A percentile compares a stretch with the other conserved stretches of the same genome.
Evolutionary conservation across 2,888 invertebrate genomes (phyloP).

Genomic region (Diarsia mendica): DNA sequence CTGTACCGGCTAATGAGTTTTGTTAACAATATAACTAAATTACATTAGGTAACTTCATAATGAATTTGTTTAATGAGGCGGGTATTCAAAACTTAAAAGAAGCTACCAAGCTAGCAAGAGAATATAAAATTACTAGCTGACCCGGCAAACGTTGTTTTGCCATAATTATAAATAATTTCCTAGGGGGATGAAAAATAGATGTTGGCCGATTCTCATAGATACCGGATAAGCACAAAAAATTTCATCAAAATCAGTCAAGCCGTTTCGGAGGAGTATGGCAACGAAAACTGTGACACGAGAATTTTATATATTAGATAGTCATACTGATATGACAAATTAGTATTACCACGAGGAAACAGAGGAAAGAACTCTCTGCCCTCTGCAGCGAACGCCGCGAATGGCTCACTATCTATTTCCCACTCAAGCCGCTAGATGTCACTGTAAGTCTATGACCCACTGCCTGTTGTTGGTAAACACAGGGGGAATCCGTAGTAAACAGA

Average conservation of each 20-base stretch:
- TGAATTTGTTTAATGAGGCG: background rate
- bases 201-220: too few species aligned
- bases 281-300: too few species aligned
- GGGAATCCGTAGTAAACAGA: background rate
- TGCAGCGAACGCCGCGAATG: background rate
- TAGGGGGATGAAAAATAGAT: too few species aligned
- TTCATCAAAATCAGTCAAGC: too few species aligned
- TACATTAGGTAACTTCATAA: background rate
- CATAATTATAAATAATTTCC: too few species aligned
- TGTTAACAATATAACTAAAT: background rate
- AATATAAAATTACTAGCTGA: too few species aligned
- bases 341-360: too few species aligned
- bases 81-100: background rate
- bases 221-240: too few species aligned
- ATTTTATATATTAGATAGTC: too few species aligned
- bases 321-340: too few species aligned
- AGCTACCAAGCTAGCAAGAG: background rate
- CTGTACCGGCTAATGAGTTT: background rate
- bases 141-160: too few species aligned
- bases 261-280: too few species aligned
- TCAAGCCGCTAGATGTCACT: constrained; percentile 35
- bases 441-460: background rate
- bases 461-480: constrained; percentile 6
- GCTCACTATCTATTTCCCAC: background rate
- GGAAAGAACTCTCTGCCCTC: background rate